Percentiles rank a stretch among this genome's conserved stretches.
Conservation (phyloP, 2,888 invertebrate species). For the Ephialtes manifestator region DNA sequence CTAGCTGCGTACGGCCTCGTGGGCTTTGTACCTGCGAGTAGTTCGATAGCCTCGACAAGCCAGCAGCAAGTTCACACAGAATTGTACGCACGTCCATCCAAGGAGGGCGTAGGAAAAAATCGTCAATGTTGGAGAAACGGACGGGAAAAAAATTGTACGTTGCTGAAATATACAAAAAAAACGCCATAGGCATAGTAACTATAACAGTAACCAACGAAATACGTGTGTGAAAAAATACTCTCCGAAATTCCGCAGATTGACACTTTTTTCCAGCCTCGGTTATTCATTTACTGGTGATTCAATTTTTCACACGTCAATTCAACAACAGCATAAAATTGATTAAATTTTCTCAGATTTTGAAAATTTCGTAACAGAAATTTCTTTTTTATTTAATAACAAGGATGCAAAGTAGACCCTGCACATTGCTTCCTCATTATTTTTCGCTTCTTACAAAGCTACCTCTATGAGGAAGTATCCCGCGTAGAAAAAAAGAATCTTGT, state of each 20-base stretch:
- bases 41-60: not conserved
- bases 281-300: not conserved
- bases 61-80: not conserved
- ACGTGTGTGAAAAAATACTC: not conserved
- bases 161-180: not conserved
- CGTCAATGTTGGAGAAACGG: not conserved
- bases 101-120: constrained; percentile 1
- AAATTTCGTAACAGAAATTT: no score
- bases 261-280: not conserved
- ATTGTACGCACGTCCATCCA: constrained; percentile 6
- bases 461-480: no score
- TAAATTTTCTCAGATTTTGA: no score
- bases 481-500: no score
- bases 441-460: no score
- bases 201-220: not conserved
- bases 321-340: no score
- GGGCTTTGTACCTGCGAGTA: not conserved
- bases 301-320: no score
- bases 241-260: not conserved
- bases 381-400: no score
- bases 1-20: no score
- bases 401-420: no score
- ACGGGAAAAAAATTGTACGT: not conserved
- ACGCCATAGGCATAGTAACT: not conserved
- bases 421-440: no score